phyloP scores from a whole-genome alignment of 1,140 invertebrate species.

The Choristoneura fumiferana region DNA sequence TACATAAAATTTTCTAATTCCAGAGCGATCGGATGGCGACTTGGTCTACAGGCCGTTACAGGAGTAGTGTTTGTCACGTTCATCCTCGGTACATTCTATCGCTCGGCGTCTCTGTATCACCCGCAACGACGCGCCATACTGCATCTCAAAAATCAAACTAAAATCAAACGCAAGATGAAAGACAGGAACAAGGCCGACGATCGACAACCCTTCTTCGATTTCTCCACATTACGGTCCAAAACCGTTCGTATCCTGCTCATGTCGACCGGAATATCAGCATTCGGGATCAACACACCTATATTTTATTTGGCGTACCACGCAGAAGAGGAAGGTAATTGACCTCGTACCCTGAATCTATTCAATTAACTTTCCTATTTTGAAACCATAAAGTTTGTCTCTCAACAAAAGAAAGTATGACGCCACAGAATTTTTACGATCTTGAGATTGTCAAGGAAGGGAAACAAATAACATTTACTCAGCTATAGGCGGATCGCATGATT shows the following conservation, averaged over 20 bases:
- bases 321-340: constrained; percentile 81
- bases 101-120: constrained; percentile 93
- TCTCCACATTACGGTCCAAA: constrained; percentile 89
- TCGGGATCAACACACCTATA: constrained; percentile 93
- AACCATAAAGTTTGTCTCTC: constrained; percentile 6
- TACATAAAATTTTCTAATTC: constrained; percentile 33
- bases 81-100: constrained; percentile 92
- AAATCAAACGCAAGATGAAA: constrained; percentile 87
- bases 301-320: constrained; percentile 91
- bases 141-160: constrained; percentile 91
- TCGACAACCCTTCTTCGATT: constrained; percentile 91
- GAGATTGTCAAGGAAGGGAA: background rate
- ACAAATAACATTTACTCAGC: constrained; percentile 18
- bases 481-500: constrained; percentile 10
- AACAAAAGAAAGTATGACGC: constrained; percentile 12
- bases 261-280: constrained; percentile 87
- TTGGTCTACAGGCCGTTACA: constrained; percentile 92
- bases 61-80: constrained; percentile 91
- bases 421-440: constrained; percentile 10
- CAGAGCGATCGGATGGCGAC: constrained; percentile 92
- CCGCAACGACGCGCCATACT: constrained; percentile 92
- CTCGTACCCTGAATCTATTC: background rate
- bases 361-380: constrained; percentile 20
- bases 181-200: constrained; percentile 87
- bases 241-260: constrained; percentile 90